Evolutionary conservation across 2,888 invertebrate species (phyloP).

Genomic region (Notodonta ziczac): DNA sequence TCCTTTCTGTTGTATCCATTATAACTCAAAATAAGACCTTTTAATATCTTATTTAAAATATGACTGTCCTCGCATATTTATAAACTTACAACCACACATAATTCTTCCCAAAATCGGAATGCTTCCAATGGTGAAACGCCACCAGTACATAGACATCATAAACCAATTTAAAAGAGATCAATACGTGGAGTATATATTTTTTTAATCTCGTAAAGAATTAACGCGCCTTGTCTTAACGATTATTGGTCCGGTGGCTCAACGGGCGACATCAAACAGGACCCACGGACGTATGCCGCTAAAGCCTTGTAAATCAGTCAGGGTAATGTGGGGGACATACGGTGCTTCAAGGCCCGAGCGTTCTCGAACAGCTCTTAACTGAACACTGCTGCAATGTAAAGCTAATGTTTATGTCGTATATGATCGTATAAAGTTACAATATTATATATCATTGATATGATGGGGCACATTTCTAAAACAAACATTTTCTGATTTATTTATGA

Average conservation of each 20-base stretch:
- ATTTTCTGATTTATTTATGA: neutral
- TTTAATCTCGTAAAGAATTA: conserved; percentile 62
- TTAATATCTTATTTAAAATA: neutral
- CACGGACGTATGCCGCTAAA: conserved; percentile 60
- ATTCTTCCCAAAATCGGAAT: conserved; percentile 11
- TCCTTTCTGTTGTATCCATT: neutral
- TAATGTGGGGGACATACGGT: conserved; percentile 57
- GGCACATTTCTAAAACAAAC: too few species aligned
- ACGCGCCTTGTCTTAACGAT: conserved; percentile 75
- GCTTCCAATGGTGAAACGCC: neutral
- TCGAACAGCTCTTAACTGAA: conserved; percentile 10
- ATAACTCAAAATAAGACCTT: neutral
- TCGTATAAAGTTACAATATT: too few species aligned
- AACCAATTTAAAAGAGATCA: conserved; percentile 59
- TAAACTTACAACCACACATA: neutral
- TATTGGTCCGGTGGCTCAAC: conserved; percentile 67
- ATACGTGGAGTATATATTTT: conserved; percentile 48
- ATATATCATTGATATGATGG: too few species aligned
- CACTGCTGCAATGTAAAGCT: neutral
- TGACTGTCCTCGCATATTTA: neutral
- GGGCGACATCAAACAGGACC: conserved; percentile 52
- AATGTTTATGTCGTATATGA: neutral
- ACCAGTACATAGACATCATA: conserved; percentile 30
- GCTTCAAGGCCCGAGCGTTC: conserved; percentile 23
- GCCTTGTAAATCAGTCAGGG: conserved; percentile 70